Evolutionary conservation across 1,140 invertebrate species (phyloP).

Genomic region (Bombus waltoni): DNA sequence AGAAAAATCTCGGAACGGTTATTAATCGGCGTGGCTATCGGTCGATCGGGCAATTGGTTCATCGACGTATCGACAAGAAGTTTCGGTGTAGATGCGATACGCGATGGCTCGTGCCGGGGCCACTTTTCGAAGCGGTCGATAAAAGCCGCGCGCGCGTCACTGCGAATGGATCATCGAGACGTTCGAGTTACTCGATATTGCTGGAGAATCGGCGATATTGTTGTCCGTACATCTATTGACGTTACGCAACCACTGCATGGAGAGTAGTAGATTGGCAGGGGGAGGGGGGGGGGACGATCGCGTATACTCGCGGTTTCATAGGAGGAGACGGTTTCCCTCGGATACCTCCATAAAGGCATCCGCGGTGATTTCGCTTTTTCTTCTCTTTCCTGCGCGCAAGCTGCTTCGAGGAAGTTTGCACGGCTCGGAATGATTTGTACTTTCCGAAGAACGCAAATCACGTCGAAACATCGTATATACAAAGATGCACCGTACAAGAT

Average conservation of each 20-base stretch:
- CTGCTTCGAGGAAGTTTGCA: neutral
- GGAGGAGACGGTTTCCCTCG: neutral
- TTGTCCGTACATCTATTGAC: constrained; percentile 5
- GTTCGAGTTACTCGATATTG: constrained; percentile 1
- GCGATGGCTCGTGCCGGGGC: too few species aligned
- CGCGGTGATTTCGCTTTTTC: neutral
- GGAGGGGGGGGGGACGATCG: neutral
- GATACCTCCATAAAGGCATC: neutral
- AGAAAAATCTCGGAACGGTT: too few species aligned
- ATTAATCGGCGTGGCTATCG: neutral
- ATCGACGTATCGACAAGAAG: neutral
- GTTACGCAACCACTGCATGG: constrained; percentile 20
- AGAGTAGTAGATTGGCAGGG: neutral
- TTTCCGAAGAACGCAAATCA: neutral
- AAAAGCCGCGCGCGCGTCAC: neutral
- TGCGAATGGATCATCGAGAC: neutral
- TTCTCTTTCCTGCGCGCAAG: neutral
- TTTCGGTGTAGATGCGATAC: neutral
- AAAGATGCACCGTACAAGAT: neutral
- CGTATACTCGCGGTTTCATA: neutral
- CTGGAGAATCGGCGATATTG: neutral
- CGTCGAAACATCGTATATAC: neutral
- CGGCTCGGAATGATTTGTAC: neutral
- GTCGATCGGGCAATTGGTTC: constrained; percentile 4
- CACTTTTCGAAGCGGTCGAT: neutral